Conservation (phyloP, 2,888 invertebrate species). For the Mimas tiliae region DNA sequence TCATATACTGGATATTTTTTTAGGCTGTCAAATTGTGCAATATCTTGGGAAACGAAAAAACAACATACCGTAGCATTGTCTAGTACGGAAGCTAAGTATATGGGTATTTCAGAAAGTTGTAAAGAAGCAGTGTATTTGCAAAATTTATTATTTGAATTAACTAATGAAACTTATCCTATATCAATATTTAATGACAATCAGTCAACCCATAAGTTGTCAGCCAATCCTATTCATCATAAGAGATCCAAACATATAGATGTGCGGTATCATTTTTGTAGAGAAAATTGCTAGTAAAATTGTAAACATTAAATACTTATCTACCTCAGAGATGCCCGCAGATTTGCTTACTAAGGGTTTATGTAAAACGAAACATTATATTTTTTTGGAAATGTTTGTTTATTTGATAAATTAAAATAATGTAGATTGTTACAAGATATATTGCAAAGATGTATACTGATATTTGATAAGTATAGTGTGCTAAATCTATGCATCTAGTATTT, state of each 20-base stretch:
- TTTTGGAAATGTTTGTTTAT: background rate
- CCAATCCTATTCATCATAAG: background rate
- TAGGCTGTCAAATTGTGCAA: constrained; percentile 15
- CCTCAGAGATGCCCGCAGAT: background rate
- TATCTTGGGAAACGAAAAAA: constrained; percentile 32
- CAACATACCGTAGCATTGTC: background rate
- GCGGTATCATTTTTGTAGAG: background rate
- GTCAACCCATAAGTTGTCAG: background rate
- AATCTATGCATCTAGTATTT: no score
- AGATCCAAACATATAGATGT: background rate
- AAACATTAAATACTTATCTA: background rate
- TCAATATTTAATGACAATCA: background rate
- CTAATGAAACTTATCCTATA: background rate
- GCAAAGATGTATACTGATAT: no score
- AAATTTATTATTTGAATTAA: background rate
- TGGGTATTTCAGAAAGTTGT: background rate
- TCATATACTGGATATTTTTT: constrained; percentile 34
- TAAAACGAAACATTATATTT: background rate
- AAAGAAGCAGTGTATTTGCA: background rate
- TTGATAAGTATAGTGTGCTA: no score
- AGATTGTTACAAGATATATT: no score
- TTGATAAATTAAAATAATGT: background rate
- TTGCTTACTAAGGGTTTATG: background rate
- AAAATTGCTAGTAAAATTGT: no score
- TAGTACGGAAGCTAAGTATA: background rate